A percentile compares a stretch with the other conserved stretches of the same genome.
Conservation (phyloP, 2,797 vertebrate species). For the Cheirogaleus major region DNA sequence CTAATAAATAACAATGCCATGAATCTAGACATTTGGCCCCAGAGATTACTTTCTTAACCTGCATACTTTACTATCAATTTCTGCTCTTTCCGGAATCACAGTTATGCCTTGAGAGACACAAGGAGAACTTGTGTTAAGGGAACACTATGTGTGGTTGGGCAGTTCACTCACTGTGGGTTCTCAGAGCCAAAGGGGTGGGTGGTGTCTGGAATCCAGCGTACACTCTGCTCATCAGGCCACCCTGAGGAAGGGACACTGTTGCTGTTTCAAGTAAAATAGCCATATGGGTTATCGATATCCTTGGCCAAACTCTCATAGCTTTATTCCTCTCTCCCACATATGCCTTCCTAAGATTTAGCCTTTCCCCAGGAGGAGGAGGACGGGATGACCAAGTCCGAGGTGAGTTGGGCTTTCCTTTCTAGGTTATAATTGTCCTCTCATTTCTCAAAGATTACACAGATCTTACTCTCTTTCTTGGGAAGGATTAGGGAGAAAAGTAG, state of each 20-base stretch:
- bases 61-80: neutral
- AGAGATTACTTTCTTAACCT: neutral
- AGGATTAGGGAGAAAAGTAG: neutral
- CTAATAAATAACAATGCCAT: neutral
- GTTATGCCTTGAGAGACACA: neutral
- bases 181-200: neutral
- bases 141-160: neutral
- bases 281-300: neutral
- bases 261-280: neutral
- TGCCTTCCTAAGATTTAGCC: neutral
- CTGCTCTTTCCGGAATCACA: neutral
- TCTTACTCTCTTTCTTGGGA: neutral
- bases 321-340: neutral
- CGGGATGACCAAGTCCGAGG: constrained; percentile 65
- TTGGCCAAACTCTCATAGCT: neutral
- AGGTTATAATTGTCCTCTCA: neutral
- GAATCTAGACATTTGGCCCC: neutral
- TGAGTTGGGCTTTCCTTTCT: constrained; percentile 36
- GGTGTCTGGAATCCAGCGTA: neutral
- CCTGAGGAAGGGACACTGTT: neutral
- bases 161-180: neutral
- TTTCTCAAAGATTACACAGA: neutral
- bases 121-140: neutral
- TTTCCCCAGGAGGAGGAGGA: neutral
- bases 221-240: neutral